Conservation (phyloP, 1,140 invertebrate species). For the Dreissena polymorpha region DNA sequence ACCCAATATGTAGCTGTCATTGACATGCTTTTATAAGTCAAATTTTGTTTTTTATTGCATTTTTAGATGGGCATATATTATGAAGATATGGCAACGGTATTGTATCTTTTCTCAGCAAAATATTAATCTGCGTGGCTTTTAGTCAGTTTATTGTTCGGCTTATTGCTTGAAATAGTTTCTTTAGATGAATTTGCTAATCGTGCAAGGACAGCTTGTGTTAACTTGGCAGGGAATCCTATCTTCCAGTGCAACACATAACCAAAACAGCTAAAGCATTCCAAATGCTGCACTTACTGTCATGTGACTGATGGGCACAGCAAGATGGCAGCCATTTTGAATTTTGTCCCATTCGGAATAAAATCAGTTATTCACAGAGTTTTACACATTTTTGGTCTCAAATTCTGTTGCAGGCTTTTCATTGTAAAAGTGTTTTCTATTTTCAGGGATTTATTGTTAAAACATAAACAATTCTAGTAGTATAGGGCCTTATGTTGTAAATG, state of each 20-base stretch:
- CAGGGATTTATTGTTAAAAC: too few relatives aligned
- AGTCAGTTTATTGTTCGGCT: slow-evolving; percentile 52
- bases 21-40: too few relatives aligned
- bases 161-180: slow-evolving; percentile 56
- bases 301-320: slow-evolving; percentile 47
- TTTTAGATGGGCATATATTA: too few relatives aligned
- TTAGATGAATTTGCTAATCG: slow-evolving; percentile 51
- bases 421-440: slow-evolving; percentile 51
- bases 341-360: not conserved
- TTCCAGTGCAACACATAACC: slow-evolving; percentile 46
- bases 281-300: slow-evolving; percentile 55
- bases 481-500: too few relatives aligned
- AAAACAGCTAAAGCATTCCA: slow-evolving; percentile 51
- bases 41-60: too few relatives aligned
- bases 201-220: slow-evolving; percentile 53
- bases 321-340: slow-evolving; percentile 49
- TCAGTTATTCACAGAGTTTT: too few relatives aligned
- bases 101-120: too few relatives aligned
- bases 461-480: too few relatives aligned
- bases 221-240: slow-evolving; percentile 39
- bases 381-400: too few relatives aligned
- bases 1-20: too few relatives aligned
- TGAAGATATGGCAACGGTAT: too few relatives aligned
- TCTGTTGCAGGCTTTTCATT: slow-evolving; percentile 48
- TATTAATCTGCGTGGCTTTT: not conserved